These are phyloP conservation scores for Tupiocoris notatus DNA, from an alignment of 2,888 invertebrate species.

Conservation along the genomic window DNA sequence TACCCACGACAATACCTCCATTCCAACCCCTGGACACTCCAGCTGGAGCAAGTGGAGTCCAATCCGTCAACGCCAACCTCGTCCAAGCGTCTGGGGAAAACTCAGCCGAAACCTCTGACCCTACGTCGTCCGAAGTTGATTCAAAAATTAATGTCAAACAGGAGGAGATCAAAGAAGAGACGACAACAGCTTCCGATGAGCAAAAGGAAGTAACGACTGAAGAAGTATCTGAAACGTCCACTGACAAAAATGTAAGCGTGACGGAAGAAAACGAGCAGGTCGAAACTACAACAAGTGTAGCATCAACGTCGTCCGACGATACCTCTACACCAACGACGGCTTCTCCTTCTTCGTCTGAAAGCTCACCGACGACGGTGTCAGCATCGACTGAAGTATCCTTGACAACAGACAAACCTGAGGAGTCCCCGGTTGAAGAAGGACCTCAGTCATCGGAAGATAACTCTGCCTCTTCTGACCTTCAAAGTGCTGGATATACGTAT, in stretches of 20 bases:
- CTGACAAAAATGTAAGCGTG: not conserved
- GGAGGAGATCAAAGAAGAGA: conserved; percentile 25
- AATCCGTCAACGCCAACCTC: conserved; percentile 18
- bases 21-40: not conserved
- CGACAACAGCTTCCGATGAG: not conserved
- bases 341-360: conserved; percentile 7
- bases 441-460: conserved; percentile 19
- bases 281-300: conserved; percentile 14
- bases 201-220: conserved; percentile 24
- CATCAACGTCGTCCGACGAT: not conserved
- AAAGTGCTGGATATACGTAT: conserved; percentile 38
- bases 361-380: not conserved
- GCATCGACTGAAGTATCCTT: conserved; percentile 1
- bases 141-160: conserved; percentile 9
- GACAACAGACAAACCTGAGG: not conserved
- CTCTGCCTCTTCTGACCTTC: conserved; percentile 15
- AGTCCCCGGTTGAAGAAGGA: not conserved
- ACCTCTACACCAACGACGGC: not conserved
- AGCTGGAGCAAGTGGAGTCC: not conserved
- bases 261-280: not conserved
- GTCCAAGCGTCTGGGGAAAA: not conserved
- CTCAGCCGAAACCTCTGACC: not conserved
- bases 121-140: not conserved
- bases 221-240: not conserved
- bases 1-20: conserved; percentile 10